Evolutionary conservation across 2,888 invertebrate genomes (phyloP).

Genomic region (Dolomedes plantarius): DNA sequence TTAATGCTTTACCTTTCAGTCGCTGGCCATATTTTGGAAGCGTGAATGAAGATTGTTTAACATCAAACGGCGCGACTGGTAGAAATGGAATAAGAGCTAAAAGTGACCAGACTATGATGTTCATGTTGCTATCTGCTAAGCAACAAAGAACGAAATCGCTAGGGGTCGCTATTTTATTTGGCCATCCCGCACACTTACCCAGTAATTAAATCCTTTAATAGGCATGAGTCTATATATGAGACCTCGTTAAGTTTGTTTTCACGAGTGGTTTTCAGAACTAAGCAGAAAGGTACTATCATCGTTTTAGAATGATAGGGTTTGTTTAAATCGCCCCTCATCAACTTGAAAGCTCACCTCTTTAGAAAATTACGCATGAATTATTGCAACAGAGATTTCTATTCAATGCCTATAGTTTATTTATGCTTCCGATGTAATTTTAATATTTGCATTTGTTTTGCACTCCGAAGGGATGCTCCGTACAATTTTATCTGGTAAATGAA

Average conservation of each 20-base stretch:
- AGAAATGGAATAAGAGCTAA: background rate
- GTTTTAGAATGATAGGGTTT: too few relatives aligned
- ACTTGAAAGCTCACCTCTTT: too few relatives aligned
- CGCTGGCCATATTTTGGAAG: conserved; percentile 34
- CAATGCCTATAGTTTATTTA: too few relatives aligned
- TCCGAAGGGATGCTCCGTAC: too few relatives aligned
- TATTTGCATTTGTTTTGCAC: too few relatives aligned
- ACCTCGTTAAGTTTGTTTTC: background rate
- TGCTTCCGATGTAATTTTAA: too few relatives aligned
- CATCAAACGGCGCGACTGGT: background rate
- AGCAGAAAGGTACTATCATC: background rate
- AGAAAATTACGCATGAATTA: too few relatives aligned
- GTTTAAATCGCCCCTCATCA: too few relatives aligned
- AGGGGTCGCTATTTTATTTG: conserved; percentile 11
- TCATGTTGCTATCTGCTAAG: background rate
- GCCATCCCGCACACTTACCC: background rate
- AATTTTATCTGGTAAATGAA: too few relatives aligned
- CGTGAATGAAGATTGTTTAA: conserved; percentile 43
- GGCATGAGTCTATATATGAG: background rate
- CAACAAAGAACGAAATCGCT: background rate
- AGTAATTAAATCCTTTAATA: conserved; percentile 14
- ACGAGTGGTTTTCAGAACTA: background rate
- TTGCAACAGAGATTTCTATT: too few relatives aligned
- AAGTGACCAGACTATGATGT: conserved; percentile 1
- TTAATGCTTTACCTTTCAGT: conserved; percentile 30